Base-by-base conservation (phyloP, 92 coral and sea anemone genomes). In the Plumapathes pennacea region DNA sequence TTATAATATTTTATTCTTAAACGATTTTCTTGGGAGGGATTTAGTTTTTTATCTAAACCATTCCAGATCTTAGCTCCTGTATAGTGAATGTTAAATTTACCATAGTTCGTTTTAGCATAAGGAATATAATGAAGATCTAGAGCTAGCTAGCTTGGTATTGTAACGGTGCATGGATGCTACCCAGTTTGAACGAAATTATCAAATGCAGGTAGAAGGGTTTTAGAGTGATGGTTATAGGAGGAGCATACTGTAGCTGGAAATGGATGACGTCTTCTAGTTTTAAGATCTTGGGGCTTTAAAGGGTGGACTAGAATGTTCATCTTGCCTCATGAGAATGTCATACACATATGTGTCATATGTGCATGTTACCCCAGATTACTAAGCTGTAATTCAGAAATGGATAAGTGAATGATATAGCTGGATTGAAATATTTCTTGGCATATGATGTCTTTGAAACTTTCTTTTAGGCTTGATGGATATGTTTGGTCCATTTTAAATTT, bases 31-130 rank as follows among this genome's bases (percentile, higher is more conserved):
- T n/a, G n/a, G n/a, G n/a, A n/a, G 19, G 32, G 25, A 38, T 59
- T 59, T 18, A 59, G 23, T 21, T 38, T 29, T 38, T 22, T 51
- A 38, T 25, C 37, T n/a, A 59, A n/a, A 9, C 29, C 8, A 41
- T 59, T 60, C 67, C 67, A 60, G 41, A 60, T 32, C 44, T 42
- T 42, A 14, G 67, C 37, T 20, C 67, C 67, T 24, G 41, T 42
- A 46, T 41, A 68, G 22, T 58, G 17, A 25, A 71, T 62, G 41
- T 69, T 69, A 33, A 57, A 69, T 22, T 57, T 26, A 25, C 69
- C 78, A 58, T 59, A 70, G 60, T 71, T 71, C 11, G 78, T 71
- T 47, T 60, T 71, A 6, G 54, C 67, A 44, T 60, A 47, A 18
- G 78, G 69, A 25, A 44, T 23, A 57, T 44, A 57, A 70, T 14